Percentiles rank a stretch among this genome's conserved stretches.
phyloP scores from a whole-genome alignment of 2,797 vertebrate species.

The Gymnocypris eckloni region DNA sequence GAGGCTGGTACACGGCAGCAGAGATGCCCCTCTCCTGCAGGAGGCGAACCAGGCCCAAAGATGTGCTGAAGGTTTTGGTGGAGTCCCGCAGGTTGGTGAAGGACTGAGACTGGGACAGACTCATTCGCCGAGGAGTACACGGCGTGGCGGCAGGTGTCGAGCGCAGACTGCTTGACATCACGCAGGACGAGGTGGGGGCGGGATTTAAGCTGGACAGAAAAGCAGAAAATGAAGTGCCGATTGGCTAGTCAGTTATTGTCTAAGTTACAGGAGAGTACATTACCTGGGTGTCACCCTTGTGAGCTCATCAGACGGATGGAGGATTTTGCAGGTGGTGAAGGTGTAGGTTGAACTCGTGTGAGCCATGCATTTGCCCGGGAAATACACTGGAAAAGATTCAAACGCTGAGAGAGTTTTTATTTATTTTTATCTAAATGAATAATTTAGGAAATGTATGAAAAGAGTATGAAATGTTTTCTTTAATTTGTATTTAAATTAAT shows the following conservation, averaged over 20 bases:
- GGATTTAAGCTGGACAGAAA: slow-evolving; percentile 83
- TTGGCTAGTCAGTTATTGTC: neutral
- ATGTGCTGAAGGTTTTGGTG: slow-evolving; percentile 97
- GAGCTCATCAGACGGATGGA: slow-evolving; percentile 95
- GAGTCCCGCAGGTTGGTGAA: slow-evolving; percentile 96
- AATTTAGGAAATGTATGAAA: neutral
- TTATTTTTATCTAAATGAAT: neutral
- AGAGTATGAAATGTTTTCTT: neutral
- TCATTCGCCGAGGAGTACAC: slow-evolving; percentile 88
- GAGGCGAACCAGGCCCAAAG: slow-evolving; percentile 93
- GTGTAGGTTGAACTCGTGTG: slow-evolving; percentile 99
- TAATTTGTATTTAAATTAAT: too few relatives aligned
- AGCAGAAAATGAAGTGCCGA: neutral
- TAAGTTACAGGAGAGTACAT: slow-evolving; percentile 49
- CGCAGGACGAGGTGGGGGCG: slow-evolving; percentile 82
- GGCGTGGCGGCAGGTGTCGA: slow-evolving; percentile 89
- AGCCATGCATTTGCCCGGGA: slow-evolving; percentile 98
- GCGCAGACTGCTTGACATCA: slow-evolving; percentile 81
- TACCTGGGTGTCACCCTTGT: slow-evolving; percentile 96
- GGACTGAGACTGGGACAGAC: slow-evolving; percentile 94
- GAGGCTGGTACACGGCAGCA: slow-evolving; percentile 92
- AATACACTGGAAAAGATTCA: slow-evolving; percentile 80
- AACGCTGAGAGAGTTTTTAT: neutral
- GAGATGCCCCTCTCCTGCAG: slow-evolving; percentile 97
- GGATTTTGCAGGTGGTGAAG: slow-evolving; percentile 96